Evolutionary conservation across 2,888 invertebrate genomes (phyloP), one percentile per base, ranked within the genome.

Genomic region (Drosophila rubida): DNA sequence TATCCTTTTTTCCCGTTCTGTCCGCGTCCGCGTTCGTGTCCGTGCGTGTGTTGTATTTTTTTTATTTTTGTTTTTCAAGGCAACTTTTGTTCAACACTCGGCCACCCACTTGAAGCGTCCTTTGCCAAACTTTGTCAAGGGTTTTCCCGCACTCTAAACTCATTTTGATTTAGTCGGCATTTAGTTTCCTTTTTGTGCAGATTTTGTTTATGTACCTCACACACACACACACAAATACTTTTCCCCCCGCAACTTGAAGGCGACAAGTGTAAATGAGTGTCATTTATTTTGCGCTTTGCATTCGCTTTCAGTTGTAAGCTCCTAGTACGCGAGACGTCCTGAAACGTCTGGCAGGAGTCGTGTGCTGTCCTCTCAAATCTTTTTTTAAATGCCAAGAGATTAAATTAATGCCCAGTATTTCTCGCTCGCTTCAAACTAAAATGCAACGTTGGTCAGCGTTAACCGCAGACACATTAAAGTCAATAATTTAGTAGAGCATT

Each of bases 221-320:
- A 27, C 19, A 27, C n/a, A 14, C 6, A 37, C 58, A 49, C n/a
- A 46, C 19, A 2, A 1, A 19, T 3, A 19, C 19, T 19, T 46
- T 46, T 13, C 19, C 4, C 7, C 19, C 35, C 44, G 23, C 35
- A 41, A 37, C 62, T 67, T 37, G 63, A 45, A 48, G 67, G 71
- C 71, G 80, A 70, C 75, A 80, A 82, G 78, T 85, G 82, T 75
- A 85, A 82, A 82, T 78, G 80, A 80, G 75, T 69, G 65, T 78
- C 78, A 80, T 85, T 85, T 78, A 75, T 77, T 79, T 69, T 39
- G 41, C 45, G 59, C 59, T 67, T 67, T 66, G 54, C 66, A 57
- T 66, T 59, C 54, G 44, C 62, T 67, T 64, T 48, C 51, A 57
- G 50, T 53, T 39, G 19, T 46, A 30, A 50, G 42, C 45, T 45